Evolutionary conservation across 2,797 vertebrate genomes (phyloP).

Genomic region (Myotis myotis): DNA sequence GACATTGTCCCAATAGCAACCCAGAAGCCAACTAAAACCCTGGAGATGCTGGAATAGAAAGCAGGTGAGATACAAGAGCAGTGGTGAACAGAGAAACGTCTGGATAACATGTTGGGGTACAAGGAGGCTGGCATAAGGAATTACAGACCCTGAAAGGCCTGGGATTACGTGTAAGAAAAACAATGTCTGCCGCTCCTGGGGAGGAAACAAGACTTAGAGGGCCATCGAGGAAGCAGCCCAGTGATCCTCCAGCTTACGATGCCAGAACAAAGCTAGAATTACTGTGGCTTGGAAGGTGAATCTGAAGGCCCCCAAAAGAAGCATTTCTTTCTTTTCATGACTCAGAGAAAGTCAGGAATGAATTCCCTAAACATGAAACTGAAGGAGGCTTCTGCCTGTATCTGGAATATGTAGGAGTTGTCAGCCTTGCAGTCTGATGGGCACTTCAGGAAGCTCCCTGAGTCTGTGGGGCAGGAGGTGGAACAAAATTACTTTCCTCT

Average conservation of each 20-base stretch:
- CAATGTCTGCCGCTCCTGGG: neutral
- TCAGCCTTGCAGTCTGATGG: constrained; percentile 76
- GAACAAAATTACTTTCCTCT: constrained; percentile 60
- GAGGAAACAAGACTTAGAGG: constrained; percentile 23
- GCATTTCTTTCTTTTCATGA: constrained; percentile 75
- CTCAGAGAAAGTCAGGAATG: constrained; percentile 77
- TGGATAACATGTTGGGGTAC: neutral
- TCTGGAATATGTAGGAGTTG: constrained; percentile 73
- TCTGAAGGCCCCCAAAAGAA: constrained; percentile 58
- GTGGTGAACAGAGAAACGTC: constrained; percentile 7
- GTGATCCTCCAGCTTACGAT: neutral
- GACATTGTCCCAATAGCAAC: constrained; percentile 63
- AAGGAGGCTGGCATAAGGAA: neutral
- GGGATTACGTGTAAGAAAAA: constrained; percentile 49
- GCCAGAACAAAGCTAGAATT: constrained; percentile 70
- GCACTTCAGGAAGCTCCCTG: constrained; percentile 30
- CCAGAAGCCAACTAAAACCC: neutral
- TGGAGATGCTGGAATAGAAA: neutral
- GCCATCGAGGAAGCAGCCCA: neutral
- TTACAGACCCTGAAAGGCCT: constrained; percentile 32
- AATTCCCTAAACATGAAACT: constrained; percentile 73
- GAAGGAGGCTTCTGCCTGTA: constrained; percentile 75
- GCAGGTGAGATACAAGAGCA: neutral
- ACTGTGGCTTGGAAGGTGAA: constrained; percentile 77
- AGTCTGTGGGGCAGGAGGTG: constrained; percentile 50